Percentiles rank a stretch among this genome's conserved stretches.
Conservation (phyloP, 1,140 invertebrate species). For the Oncopodura yosiiana region DNA sequence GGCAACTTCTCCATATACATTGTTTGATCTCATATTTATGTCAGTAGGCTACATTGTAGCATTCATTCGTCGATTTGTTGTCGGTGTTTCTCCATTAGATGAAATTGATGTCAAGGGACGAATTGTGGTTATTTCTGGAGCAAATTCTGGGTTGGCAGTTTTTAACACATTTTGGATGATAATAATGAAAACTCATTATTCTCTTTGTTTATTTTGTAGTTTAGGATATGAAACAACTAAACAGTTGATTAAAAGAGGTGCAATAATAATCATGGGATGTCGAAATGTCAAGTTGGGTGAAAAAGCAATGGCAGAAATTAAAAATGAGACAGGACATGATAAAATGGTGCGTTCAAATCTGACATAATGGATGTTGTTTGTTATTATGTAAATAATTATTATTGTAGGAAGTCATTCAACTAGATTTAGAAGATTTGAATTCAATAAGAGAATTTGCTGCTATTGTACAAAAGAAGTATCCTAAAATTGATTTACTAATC, state of each 20-base stretch:
- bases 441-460: constrained; percentile 32
- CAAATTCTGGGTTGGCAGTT: too few relatives aligned
- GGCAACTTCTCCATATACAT: constrained; percentile 5
- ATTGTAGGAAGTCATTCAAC: constrained; percentile 45
- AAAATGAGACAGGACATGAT: not conserved
- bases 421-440: constrained; percentile 39
- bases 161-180: too few relatives aligned
- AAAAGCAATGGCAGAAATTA: constrained; percentile 39
- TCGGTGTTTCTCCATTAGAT: not conserved
- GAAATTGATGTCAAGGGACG: constrained; percentile 45
- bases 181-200: too few relatives aligned
- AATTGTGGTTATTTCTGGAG: constrained; percentile 71
- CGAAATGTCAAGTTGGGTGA: constrained; percentile 63
- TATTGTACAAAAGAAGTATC: constrained; percentile 34
- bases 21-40: too few relatives aligned
- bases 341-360: not conserved
- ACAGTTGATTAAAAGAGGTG: constrained; percentile 59
- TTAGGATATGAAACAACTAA: constrained; percentile 72
- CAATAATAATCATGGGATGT: constrained; percentile 71
- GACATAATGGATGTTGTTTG: not conserved
- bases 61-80: not conserved
- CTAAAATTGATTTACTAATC: constrained; percentile 43
- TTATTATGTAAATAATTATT: too few relatives aligned
- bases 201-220: too few relatives aligned
- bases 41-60: constrained; percentile 2